Evolutionary conservation across 2,888 invertebrate genomes (phyloP).

Genomic region (Trissonchulus latispiculum): DNA sequence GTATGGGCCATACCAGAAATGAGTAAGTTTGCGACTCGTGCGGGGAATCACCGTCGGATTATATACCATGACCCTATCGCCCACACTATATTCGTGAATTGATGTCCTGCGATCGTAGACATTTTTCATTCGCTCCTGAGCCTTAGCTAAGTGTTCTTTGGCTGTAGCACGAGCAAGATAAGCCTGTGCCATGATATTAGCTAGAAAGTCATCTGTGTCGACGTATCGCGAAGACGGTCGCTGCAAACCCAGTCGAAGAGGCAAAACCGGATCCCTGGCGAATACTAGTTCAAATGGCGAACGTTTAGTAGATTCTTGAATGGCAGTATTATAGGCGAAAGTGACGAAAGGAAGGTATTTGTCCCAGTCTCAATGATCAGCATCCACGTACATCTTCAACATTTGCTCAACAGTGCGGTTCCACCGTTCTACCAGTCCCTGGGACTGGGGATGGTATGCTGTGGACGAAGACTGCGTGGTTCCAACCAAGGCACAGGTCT

Average conservation of each 20-base stretch:
- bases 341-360: no score
- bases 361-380: neutral
- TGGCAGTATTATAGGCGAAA: no score
- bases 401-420: no score
- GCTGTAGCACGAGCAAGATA: neutral
- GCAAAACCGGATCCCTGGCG: no score
- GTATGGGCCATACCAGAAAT: neutral
- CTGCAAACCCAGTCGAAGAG: neutral
- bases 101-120: neutral
- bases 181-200: neutral
- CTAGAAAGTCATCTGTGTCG: neutral
- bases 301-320: no score
- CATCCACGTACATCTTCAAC: constrained; percentile 1
- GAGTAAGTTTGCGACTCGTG: neutral
- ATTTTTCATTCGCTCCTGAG: neutral
- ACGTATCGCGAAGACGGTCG: neutral
- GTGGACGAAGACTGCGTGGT: neutral
- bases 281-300: no score
- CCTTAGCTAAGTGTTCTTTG: neutral
- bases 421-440: no score
- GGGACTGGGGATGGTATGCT: neutral
- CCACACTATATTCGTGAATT: neutral
- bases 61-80: neutral
- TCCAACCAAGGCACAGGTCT: neutral
- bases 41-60: neutral